phyloP scores from a whole-genome alignment of 2,797 vertebrate genomes.

The Micropoecilia bifurca region DNA sequence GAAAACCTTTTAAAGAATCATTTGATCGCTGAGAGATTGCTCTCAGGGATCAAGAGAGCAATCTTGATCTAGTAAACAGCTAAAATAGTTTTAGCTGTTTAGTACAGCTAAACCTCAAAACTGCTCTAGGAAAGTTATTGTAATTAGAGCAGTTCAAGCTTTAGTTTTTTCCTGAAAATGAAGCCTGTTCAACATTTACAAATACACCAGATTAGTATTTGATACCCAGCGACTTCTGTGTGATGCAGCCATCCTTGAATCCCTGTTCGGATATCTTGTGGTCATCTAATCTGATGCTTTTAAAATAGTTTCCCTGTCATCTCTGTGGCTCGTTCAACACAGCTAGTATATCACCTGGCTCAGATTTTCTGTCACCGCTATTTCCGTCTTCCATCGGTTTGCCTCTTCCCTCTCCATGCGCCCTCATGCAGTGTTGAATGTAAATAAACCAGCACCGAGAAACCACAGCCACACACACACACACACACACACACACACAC shows the following conservation, averaged over 20 bases:
- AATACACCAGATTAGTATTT: neutral
- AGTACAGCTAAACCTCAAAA: neutral
- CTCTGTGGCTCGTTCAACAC: slow-evolving; percentile 4
- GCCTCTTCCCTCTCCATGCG: slow-evolving; percentile 40
- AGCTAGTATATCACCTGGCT: slow-evolving; percentile 31
- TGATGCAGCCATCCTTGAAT: neutral
- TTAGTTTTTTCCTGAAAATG: neutral
- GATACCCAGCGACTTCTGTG: neutral
- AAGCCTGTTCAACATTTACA: neutral
- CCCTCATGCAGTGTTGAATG: slow-evolving; percentile 52
- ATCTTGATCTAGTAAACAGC: no score
- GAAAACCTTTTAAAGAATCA: neutral
- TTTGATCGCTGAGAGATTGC: neutral
- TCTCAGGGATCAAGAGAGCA: neutral
- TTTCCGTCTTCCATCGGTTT: slow-evolving; percentile 48
- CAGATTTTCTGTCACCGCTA: slow-evolving; percentile 33
- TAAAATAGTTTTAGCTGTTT: no score
- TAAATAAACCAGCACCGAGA: slow-evolving; percentile 60
- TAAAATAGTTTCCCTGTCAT: slow-evolving; percentile 3
- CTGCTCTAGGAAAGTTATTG: neutral
- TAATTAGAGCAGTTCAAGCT: neutral
- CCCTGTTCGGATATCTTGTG: neutral
- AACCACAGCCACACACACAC: slow-evolving; percentile 22
- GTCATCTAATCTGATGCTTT: neutral
- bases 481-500: slow-evolving; percentile 13